These are phyloP conservation scores for Achroia grisella DNA, from an alignment of 1,140 invertebrate species.

Conservation along the genomic window DNA sequence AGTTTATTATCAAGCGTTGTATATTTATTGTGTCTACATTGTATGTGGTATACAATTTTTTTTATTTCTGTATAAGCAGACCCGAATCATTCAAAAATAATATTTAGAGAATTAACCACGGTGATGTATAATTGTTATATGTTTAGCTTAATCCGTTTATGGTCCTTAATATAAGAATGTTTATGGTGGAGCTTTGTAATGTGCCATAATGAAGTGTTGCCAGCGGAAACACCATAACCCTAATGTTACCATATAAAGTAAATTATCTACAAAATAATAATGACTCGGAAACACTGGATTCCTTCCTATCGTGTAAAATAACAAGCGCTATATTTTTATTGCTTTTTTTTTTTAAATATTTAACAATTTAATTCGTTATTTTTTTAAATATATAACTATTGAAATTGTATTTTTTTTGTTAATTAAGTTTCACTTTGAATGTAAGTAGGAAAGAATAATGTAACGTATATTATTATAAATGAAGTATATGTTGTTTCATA, in stretches of 20 bases:
- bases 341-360: slow-evolving; percentile 51
- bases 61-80: too few species aligned
- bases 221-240: slow-evolving; percentile 56
- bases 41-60: too few species aligned
- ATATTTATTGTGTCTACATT: too few species aligned
- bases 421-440: slow-evolving; percentile 47
- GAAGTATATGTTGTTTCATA: slow-evolving; percentile 33
- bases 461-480: slow-evolving; percentile 42
- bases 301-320: slow-evolving; percentile 58
- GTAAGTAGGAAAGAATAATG: slow-evolving; percentile 52
- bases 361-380: slow-evolving; percentile 43
- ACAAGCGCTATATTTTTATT: slow-evolving; percentile 44
- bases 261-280: slow-evolving; percentile 13
- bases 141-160: slow-evolving; percentile 23
- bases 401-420: slow-evolving; percentile 52
- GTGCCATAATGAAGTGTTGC: slow-evolving; percentile 65
- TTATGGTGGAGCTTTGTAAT: slow-evolving; percentile 34
- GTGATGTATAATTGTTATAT: slow-evolving; percentile 2
- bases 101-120: too few species aligned
- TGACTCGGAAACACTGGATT: slow-evolving; percentile 32
- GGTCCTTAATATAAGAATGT: slow-evolving; percentile 65
- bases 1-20: too few species aligned
- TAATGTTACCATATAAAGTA: slow-evolving; percentile 59
- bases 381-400: slow-evolving; percentile 50
- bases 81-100: too few species aligned